Conservation (phyloP, 2,797 vertebrate genomes). For the Leptodactylus fallax region DNA sequence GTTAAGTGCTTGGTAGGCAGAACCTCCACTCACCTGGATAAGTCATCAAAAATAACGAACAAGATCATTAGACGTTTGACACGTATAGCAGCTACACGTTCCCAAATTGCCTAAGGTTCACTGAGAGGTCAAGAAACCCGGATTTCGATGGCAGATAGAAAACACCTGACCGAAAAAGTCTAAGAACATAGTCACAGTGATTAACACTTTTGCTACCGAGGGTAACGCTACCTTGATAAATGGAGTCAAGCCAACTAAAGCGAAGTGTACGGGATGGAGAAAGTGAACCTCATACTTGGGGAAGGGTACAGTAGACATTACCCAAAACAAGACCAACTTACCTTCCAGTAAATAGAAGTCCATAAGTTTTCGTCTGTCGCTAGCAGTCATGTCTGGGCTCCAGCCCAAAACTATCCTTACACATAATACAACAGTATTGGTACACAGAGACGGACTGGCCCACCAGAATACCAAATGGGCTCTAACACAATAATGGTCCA, state of each 20-base stretch:
- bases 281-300: background rate
- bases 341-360: background rate
- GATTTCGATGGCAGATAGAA: constrained; percentile 43
- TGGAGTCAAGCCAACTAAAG: background rate
- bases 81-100: constrained; percentile 48
- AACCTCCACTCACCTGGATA: constrained; percentile 28
- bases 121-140: constrained; percentile 34
- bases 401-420: too few species aligned
- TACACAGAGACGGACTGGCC: too few species aligned
- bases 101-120: constrained; percentile 50
- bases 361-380: background rate
- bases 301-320: constrained; percentile 9
- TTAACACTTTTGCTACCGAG: constrained; percentile 19
- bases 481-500: too few species aligned
- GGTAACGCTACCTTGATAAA: background rate
- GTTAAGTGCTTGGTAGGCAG: constrained; percentile 19
- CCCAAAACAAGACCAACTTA: background rate
- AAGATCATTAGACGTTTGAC: constrained; percentile 53
- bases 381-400: background rate
- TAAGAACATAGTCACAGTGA: background rate
- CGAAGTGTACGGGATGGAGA: background rate
- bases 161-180: constrained; percentile 44
- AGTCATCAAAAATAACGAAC: constrained; percentile 52
- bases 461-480: too few species aligned
- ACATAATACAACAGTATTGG: too few species aligned